Conservation (phyloP, 2,113 vertebrate genomes). For the Pongo abelii region DNA sequence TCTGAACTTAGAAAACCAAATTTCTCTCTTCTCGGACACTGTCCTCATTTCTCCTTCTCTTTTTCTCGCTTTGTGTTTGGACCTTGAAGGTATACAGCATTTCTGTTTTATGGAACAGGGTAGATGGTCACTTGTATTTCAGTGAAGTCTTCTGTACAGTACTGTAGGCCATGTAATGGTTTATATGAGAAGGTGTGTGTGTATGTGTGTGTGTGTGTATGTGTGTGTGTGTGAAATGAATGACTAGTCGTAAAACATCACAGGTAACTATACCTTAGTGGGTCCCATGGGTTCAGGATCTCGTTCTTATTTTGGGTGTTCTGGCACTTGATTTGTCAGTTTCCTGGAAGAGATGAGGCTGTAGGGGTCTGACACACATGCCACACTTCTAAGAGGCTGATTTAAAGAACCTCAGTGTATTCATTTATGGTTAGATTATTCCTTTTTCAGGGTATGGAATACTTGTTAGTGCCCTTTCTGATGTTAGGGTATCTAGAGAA, state of each 20-base stretch:
- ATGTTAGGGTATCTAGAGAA: not conserved
- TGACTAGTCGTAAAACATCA: not conserved
- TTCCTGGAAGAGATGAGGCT: not conserved
- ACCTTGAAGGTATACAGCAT: not conserved
- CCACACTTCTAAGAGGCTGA: not conserved
- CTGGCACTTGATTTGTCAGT: not conserved
- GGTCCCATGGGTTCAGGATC: not conserved
- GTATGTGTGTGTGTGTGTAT: not conserved
- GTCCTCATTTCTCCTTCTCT: not conserved
- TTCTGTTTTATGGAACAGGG: not conserved
- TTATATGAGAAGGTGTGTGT: not conserved
- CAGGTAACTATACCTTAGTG: not conserved
- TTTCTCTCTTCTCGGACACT: not conserved
- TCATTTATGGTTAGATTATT: slow-evolving; percentile 1
- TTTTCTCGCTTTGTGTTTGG: not conserved
- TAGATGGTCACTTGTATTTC: not conserved
- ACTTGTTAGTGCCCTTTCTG: not conserved
- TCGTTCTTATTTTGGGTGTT: not conserved
- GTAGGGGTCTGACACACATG: not conserved
- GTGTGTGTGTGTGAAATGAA: not conserved
- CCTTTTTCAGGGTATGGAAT: not conserved
- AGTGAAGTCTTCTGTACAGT: not conserved
- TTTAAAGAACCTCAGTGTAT: not conserved
- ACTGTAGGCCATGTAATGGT: not conserved
- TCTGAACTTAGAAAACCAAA: slow-evolving; percentile 9